Base-by-base conservation (phyloP, 1,140 invertebrate genomes). In the Hypsibius dujardini region DNA sequence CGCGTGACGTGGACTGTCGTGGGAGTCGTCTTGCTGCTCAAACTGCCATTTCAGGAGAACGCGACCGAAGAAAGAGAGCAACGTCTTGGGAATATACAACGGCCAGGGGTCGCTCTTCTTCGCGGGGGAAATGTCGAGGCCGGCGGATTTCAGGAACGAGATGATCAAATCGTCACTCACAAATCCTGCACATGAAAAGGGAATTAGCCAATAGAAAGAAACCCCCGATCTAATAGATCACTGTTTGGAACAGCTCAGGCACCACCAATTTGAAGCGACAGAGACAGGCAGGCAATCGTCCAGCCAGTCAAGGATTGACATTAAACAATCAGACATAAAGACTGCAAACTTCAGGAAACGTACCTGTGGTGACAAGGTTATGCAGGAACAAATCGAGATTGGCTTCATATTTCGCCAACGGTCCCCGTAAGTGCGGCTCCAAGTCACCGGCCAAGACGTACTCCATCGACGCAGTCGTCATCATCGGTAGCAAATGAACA, bases 11-110 rank as follows among this genome's bases (percentile, higher is more conserved):
- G 62, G 62, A 42, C 62, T 7, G 3, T 67, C 62, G 42, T 7
- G 7, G 42, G 62, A 12, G 42, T 67, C 62, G 3, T 67, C 62
- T 67, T 67, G 62, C 42, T 67, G 62, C 3, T 67, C 62, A 42
- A 67, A 67, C 42, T 67, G 62, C 62, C 62, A 67, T 67, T 67
- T 67, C 3, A 67, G 62, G 3, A 67, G 62, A 7, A 67, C 7
- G 42, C 62, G 62, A 14, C 62, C 62, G 45, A 67, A 67, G 42
- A 67, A 67, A 7, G 7, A 14, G 3, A 67, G 42, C 3, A 67
- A 67, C 3, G 42, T 42, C 45, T 42, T 7, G 12, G 62, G 42
- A 3, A 67, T 67, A 42, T 67, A 67, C 7, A 67, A 42, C 7
- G 62, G 62, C 62, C 62, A 67, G 7, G 62, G 7, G 12, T 67